Evolutionary conservation across 1,140 invertebrate species (phyloP).

Genomic region (Trypoxylus dichotomus): DNA sequence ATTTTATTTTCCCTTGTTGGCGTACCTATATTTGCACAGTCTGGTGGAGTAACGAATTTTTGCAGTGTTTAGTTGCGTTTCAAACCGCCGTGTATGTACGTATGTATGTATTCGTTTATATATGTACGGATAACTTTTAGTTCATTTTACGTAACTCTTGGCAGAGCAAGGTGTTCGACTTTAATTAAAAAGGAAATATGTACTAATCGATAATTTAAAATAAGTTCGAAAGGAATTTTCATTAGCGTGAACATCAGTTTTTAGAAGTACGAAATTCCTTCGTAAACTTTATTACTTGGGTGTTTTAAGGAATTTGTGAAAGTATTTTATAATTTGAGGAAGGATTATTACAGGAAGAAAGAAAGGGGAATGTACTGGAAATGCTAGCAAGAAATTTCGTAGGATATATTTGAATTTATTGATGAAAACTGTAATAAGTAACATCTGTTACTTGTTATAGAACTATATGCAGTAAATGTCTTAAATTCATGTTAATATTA

Average conservation of each 20-base stretch:
- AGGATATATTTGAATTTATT: too few relatives aligned
- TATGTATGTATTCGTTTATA: not conserved
- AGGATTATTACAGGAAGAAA: not conserved
- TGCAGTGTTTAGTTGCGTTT: not conserved
- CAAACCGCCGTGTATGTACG: not conserved
- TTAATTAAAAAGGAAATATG: not conserved
- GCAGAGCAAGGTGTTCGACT: not conserved
- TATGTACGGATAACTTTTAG: not conserved
- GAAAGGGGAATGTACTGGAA: not conserved
- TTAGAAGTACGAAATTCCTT: not conserved
- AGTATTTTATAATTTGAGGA: not conserved
- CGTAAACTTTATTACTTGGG: not conserved
- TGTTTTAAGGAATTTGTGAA: not conserved
- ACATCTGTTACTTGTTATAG: too few relatives aligned
- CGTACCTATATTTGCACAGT: slow-evolving; percentile 2
- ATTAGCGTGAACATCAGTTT: not conserved
- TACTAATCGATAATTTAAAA: not conserved
- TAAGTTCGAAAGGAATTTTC: not conserved
- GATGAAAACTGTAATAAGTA: too few relatives aligned
- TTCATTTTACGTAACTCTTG: not conserved
- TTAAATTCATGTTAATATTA: too few relatives aligned
- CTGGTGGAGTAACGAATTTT: not conserved
- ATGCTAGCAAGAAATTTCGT: too few relatives aligned
- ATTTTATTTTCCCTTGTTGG: slow-evolving; percentile 3
- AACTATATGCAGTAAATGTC: too few relatives aligned